Conservation (phyloP, 2,888 invertebrate species). For the Napeogenes inachia region DNA sequence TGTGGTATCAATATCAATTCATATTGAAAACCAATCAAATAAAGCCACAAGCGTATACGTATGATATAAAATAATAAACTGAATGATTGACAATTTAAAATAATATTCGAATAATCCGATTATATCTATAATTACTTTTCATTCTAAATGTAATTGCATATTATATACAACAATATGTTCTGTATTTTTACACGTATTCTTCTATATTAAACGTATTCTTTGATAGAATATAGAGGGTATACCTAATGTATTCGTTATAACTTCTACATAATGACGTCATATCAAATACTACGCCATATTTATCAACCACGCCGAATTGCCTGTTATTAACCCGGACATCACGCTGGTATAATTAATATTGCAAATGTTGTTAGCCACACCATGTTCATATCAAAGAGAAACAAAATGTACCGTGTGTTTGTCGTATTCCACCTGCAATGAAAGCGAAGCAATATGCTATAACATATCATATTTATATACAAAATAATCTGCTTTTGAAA, state of each 20-base stretch:
- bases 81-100: no score
- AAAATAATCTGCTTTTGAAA: not conserved
- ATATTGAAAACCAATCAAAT: slow-evolving; percentile 28
- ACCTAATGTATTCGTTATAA: no score
- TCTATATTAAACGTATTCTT: no score
- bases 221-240: no score
- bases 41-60: no score
- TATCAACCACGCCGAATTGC: slow-evolving; percentile 57
- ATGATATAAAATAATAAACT: no score
- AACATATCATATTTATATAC: not conserved
- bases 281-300: slow-evolving; percentile 48
- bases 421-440: slow-evolving; percentile 1
- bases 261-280: no score
- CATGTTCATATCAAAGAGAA: slow-evolving; percentile 14
- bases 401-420: slow-evolving; percentile 9
- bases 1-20: slow-evolving; percentile 7
- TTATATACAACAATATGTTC: no score
- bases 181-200: no score
- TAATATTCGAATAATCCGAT: no score
- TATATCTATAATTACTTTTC: no score
- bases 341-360: slow-evolving; percentile 69
- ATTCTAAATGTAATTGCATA: no score
- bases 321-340: slow-evolving; percentile 61
- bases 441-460: not conserved
- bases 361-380: slow-evolving; percentile 66